Conservation (phyloP, 2,113 vertebrate genomes). For the Seriola dumerili region DNA sequence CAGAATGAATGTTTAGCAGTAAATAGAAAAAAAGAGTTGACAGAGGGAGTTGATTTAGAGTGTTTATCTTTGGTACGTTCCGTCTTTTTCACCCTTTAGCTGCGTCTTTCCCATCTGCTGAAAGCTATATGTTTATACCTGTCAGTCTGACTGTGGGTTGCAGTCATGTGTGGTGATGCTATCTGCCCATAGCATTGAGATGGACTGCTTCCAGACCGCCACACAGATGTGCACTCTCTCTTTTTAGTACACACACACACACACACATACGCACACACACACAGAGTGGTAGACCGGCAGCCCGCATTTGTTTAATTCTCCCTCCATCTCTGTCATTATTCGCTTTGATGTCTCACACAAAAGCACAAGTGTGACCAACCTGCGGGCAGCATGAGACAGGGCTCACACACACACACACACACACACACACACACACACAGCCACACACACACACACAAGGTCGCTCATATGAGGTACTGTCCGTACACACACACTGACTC, state of each 20-base stretch:
- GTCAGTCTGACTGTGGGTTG: conserved; percentile 73
- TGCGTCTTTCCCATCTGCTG: conserved; percentile 22
- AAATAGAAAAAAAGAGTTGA: conserved; percentile 40
- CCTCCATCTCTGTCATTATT: conserved; percentile 63
- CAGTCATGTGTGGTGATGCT: conserved; percentile 75
- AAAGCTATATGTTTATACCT: conserved; percentile 71
- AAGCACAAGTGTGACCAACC: conserved; percentile 63
- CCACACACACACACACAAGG: neutral
- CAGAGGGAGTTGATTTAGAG: conserved; percentile 37
- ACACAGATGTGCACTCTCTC: conserved; percentile 47
- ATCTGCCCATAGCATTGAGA: conserved; percentile 66
- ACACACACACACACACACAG: conserved; percentile 31
- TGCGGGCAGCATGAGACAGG: conserved; percentile 56
- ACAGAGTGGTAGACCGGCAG: conserved; percentile 19
- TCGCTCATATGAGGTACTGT: conserved; percentile 5
- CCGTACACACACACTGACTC: conserved; percentile 41
- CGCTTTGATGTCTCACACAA: conserved; percentile 71
- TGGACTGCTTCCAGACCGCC: conserved; percentile 61
- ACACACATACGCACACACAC: conserved; percentile 21
- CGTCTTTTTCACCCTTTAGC: conserved; percentile 30
- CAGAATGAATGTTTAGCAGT: conserved; percentile 43
- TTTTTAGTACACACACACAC: conserved; percentile 6
- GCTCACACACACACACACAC: conserved; percentile 28
- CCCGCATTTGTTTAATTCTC: conserved; percentile 66
- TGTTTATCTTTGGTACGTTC: conserved; percentile 51